Evolutionary conservation across 2,888 invertebrate genomes (phyloP).

Genomic region (Trilocha varians): DNA sequence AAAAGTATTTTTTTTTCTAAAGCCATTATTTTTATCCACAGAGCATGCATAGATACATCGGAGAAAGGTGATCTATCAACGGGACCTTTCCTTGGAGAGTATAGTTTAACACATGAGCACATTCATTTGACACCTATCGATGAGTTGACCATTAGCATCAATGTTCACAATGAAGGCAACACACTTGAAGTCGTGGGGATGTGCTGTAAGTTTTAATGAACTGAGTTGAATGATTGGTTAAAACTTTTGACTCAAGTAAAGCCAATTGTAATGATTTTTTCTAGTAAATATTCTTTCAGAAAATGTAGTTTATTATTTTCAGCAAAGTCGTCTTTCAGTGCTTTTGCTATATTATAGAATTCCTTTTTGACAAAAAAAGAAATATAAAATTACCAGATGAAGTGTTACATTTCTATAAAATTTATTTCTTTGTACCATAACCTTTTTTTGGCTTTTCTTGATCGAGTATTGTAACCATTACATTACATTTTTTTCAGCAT

Average conservation of each 20-base stretch:
- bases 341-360: too few relatives aligned
- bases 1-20: not conserved
- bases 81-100: conserved; percentile 86
- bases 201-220: conserved; percentile 91
- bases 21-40: conserved; percentile 26
- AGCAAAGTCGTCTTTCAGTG: too few relatives aligned
- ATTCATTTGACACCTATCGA: conserved; percentile 83
- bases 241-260: too few relatives aligned
- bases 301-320: too few relatives aligned
- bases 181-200: conserved; percentile 93
- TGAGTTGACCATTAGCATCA: conserved; percentile 89
- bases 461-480: not conserved
- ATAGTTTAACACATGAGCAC: conserved; percentile 84
- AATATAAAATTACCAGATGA: too few relatives aligned
- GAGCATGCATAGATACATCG: conserved; percentile 88
- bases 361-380: too few relatives aligned
- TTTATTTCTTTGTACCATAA: too few relatives aligned
- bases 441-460: too few relatives aligned
- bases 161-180: conserved; percentile 93
- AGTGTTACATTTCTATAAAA: too few relatives aligned
- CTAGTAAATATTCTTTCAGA: too few relatives aligned
- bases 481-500: conserved; percentile 64
- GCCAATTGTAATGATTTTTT: too few relatives aligned
- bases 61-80: conserved; percentile 86
- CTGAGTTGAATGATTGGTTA: not conserved